Evolutionary conservation across 2,888 invertebrate species (phyloP), one percentile per base, ranked within the genome.

Genomic region (Spialia ferax): DNA sequence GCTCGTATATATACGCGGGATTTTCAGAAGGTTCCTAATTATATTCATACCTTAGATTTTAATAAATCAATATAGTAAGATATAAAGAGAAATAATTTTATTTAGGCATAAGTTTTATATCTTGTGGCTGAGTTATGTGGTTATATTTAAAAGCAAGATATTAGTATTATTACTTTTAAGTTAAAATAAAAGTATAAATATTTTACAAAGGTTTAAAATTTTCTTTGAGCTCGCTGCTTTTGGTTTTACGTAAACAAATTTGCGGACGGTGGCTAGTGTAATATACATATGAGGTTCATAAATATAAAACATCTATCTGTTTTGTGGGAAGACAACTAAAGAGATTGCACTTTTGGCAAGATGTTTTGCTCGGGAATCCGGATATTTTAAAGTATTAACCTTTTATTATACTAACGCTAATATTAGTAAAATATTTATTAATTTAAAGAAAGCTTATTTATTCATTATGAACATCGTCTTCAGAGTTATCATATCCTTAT

Each of bases 301-400:
- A 67, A 67, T 67, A 61, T 67, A 67, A 67, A 61, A 8, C 45
- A 67, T 67, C 45, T 61, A 55, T 66, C 61, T 42, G 61, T 55
- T 61, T 67, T 67, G 66, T n/a, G 66, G 66, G 45, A 48, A 67
- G 66, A 66, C 61, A 67, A 55, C 55, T 67, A 61, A 67, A 67
- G 66, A 55, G 66, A 67, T 67, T 67, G 55, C 54, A 54, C n/a
- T 67, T 67, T 61, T 55, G 66, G 66, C 66, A 67, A 67, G 66
- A 61, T 61, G 61, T 55, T 60, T 55, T 35, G 42, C 29, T 67
- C 32, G 50, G 29, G 55, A 50, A 29, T 45, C 45, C 42, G 22
- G 59, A 10, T 50, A 22, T 66, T 66, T 66, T 45, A 45, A 20
- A 66, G 60, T 66, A 60, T 60, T 60, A 11, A 29, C 42, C 26